Base-by-base conservation (phyloP, 2,888 invertebrate genomes). In the Achlya flavicornis region DNA sequence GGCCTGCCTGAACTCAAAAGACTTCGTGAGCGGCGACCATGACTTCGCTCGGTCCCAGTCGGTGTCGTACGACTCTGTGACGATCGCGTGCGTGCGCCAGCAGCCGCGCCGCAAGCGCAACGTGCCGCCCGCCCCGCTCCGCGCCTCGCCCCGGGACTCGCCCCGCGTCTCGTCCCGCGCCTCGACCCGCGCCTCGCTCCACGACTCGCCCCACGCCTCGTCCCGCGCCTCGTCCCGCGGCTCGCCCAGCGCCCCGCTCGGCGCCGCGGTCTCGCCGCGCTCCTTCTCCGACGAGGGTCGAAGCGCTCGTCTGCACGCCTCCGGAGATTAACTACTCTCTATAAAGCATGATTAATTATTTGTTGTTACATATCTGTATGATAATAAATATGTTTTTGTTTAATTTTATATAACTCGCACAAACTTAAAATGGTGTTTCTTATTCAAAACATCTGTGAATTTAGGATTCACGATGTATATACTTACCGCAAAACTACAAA, bases 21-120 rank as follows among this genome's bases (percentile, higher is more conserved):
- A 81, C 63, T 73, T 66, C 41, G 72, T 73, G 63, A 75, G 79
- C 68, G 77, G 75, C 59, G 74, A 79, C 66, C 72, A 77, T 19
- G 73, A 72, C 41, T 69, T 67, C 10, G 69, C 57, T 38, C 70
- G 65, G 57, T 10, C 59, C 58, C 46, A 41, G n/a, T 64, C 65
- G 11, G 64, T 62, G 58, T 72, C 84, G n/a, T 78, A 74, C 75
- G 83, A 80, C 38, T 76, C 81, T 14, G 77, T 79, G 71, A 71
- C 80, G 32, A 72, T 80, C 59, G 75, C 82, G 64, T 84, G 87
- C 74, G 81, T 83, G 61, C 80, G 84, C 57, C 77, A 75, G 57
- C 87, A 84, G 73, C 85, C 82, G 63, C 79, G 84, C 0, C 76
- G 81, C 57, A 70, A 67, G 64, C 72, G 73, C 12, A 68, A 71